Evolutionary conservation across 2,797 vertebrate species (phyloP).

Genomic region (Sebastes vulpes): DNA sequence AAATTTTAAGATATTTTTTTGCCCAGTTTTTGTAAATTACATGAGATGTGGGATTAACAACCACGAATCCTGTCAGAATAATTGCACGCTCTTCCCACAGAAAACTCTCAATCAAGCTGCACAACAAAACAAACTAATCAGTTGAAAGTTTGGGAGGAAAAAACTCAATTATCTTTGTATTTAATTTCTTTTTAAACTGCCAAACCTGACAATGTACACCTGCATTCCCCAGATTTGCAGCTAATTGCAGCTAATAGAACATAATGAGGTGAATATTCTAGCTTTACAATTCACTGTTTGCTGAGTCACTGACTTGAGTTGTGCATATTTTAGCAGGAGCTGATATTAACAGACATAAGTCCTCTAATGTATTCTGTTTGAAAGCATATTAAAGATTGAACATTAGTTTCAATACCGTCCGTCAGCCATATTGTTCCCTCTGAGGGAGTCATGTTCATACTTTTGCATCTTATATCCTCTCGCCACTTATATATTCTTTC

Average conservation of each 20-base stretch:
- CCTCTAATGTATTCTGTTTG: background rate
- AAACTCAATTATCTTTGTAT: background rate
- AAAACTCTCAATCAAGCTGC: constrained; percentile 1
- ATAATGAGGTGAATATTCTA: background rate
- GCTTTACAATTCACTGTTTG: background rate
- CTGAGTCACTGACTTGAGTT: constrained; percentile 1
- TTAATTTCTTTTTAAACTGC: background rate
- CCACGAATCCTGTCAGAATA: background rate
- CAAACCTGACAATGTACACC: background rate
- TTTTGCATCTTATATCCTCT: constrained; percentile 50
- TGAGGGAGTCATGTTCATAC: background rate
- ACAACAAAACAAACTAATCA: constrained; percentile 13
- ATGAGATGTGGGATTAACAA: constrained; percentile 11
- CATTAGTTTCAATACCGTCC: constrained; percentile 3
- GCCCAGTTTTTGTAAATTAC: background rate
- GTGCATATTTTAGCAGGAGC: background rate
- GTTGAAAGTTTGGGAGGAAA: constrained; percentile 40
- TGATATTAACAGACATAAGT: constrained; percentile 11
- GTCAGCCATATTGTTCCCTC: constrained; percentile 16
- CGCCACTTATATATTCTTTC: constrained; percentile 39
- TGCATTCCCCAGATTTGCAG: constrained; percentile 13
- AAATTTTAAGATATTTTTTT: background rate
- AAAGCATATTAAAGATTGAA: constrained; percentile 35
- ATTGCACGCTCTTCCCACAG: constrained; percentile 18
- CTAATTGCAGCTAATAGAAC: background rate